Base-by-base conservation (phyloP, 2,888 invertebrate genomes). In the Aricia artaxerxes region DNA sequence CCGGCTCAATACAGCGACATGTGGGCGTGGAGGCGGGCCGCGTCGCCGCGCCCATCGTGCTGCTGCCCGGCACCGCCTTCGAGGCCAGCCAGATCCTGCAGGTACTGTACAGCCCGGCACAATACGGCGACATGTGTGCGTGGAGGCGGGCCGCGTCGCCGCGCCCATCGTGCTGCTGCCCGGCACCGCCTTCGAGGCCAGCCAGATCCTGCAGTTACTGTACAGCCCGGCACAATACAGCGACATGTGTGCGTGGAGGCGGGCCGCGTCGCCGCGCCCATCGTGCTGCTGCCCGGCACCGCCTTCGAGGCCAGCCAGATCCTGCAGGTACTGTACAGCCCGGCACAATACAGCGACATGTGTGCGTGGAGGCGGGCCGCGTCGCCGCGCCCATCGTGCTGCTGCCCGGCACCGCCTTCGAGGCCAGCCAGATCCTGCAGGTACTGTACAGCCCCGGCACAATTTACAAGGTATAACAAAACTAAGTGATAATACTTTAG, bases 11-110 rank as follows among this genome's bases (percentile, higher is more conserved):
- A 35, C 35, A 1, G 35, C 35, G 35, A 38, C 35, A 38, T 38
- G 96, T 99, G 84, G 99, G 99, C 91, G 98, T 99, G 82, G 99
- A 99, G 93, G 97, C 98, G 81, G 99, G 98, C 44, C 97, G 97
- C 86, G 98, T 99, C 38, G 97, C 97, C 83, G 96, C 97, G 86
- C 98, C 98, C 80, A 97, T 98, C 80, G 97, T 98, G 87, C 95
- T 99, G 83, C 95, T 98, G 87, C 98, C 98, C 81, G 98, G 98
- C 81, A 98, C 98, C 83, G 98, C 98, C 86, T 98, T 98, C 91
- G 98, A 98, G 94, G 98, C 98, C 86, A 97, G 97, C 91, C 98
- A 98, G 95, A 97, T 97, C 86, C 95, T 98, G 82, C 97, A 97
- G 96, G 97, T 97, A 87, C 73, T 75, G 40, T 75, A 79, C 1